Evolutionary conservation across 30 jellyfish, hydroid and myxozoan species (phyloP).

Genomic region (Hydractinia symbiolongicarpus): DNA sequence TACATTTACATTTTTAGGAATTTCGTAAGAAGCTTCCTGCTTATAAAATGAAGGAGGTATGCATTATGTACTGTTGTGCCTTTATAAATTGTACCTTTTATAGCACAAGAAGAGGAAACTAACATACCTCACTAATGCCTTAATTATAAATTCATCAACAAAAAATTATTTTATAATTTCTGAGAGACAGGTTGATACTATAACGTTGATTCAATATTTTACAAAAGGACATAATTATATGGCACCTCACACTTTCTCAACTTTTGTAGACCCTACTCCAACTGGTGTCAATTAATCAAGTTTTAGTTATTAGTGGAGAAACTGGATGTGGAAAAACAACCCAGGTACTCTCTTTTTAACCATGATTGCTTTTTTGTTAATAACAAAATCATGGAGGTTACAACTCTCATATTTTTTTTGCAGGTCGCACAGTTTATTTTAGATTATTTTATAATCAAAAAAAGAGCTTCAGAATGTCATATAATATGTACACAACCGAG

Average conservation of each 20-base stretch:
- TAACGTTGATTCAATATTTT: no score
- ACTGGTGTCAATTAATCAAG: constrained; percentile 44
- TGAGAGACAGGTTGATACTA: no score
- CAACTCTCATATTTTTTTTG: background rate
- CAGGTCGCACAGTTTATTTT: constrained; percentile 87
- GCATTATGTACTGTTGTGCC: background rate
- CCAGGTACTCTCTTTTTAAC: constrained; percentile 35
- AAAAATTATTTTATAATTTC: no score
- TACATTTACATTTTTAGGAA: constrained; percentile 22
- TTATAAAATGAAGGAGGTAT: constrained; percentile 41
- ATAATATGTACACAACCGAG: constrained; percentile 89
- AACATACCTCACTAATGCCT: no score
- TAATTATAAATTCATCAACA: no score
- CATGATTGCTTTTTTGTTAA: background rate
- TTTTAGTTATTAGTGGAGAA: constrained; percentile 67
- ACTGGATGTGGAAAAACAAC: constrained; percentile 95
- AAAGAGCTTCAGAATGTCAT: constrained; percentile 60
- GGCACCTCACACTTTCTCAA: no score
- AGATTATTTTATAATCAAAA: constrained; percentile 53
- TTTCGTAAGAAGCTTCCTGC: constrained; percentile 64
- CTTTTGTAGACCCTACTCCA: constrained; percentile 37
- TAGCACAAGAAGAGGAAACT: no score
- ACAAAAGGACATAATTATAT: no score
- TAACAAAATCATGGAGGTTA: background rate
- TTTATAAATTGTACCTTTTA: no score